Base-by-base conservation (phyloP, 2,888 invertebrate species). In the Cryptocephalus primarius region DNA sequence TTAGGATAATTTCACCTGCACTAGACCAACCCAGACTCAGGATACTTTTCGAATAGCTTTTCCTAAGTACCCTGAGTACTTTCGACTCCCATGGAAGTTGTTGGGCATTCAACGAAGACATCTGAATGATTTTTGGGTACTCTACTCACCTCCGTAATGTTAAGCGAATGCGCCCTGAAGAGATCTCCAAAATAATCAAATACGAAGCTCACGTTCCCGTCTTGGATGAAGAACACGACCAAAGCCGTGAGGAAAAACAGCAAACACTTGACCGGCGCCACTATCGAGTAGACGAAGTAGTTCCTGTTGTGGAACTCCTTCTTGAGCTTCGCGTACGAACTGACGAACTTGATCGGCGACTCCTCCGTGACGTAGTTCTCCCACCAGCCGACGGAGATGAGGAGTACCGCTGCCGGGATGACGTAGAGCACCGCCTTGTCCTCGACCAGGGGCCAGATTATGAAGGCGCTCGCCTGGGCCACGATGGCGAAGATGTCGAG, bases 331-430 rank as follows among this genome's bases (percentile, higher is more conserved):
- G 54, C 60, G 33, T 56, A 32, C 1, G 55, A 72, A 72, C 53
- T 80, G 78, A 59, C 52, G 51, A 44, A 48, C 8, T 40, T 4
- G 8, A 53, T 42, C 8, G 36, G 11, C 42, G 68, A 69, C 41
- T 65, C 58, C 51, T 65, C 61, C 14, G 76, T 75, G 6, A 85
- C 75, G 64, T 78, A 90, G 67, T 88, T 90, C 64, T 85, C 84
- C 89, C 89, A 90, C 88, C 88, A 91, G 14, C 85, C 83, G 40
- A 81, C 71, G 0, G 89, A 89, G 45, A 83, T 76, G 32, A 84
- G 56, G 43, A 85, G 72, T 3, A 84, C 77, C 10, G 49, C 33
- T 4, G 82, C 54, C 0, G 84, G 81, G 50, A 82, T 76, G 10
- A 78, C 63, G 78, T 83, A 85, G 9, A 80, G 63, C 1, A 69